phyloP scores from a whole-genome alignment of 2,888 invertebrate genomes.

The Drosophila subsilvestris region DNA sequence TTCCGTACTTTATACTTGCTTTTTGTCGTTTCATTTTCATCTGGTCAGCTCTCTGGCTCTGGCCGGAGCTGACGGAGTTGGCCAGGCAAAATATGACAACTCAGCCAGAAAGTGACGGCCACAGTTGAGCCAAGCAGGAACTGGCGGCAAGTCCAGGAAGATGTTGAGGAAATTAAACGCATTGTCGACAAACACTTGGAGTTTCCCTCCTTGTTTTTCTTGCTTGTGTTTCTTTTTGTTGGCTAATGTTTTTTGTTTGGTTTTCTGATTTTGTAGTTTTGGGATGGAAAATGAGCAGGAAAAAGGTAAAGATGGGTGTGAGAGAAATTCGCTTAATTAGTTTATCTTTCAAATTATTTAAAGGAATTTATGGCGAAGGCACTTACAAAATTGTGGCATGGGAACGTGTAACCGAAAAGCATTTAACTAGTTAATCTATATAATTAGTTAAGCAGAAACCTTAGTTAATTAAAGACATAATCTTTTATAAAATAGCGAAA shows the following conservation, averaged over 20 bases:
- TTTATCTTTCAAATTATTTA: not conserved
- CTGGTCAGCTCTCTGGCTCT: constrained; percentile 31
- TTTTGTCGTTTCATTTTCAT: constrained; percentile 44
- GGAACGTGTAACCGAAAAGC: too few species aligned
- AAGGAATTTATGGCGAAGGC: not conserved
- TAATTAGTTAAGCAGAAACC: too few species aligned
- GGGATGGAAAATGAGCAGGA: constrained; percentile 1
- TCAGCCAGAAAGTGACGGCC: constrained; percentile 49
- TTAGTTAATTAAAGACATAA: too few species aligned
- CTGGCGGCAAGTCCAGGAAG: constrained; percentile 54
- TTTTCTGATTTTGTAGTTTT: constrained; percentile 5
- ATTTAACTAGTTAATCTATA: too few species aligned
- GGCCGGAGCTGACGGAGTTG: not conserved
- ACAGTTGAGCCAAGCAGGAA: constrained; percentile 36
- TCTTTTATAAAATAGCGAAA: too few species aligned
- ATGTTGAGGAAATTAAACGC: constrained; percentile 73
- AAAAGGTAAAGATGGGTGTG: too few species aligned
- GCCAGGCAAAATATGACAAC: constrained; percentile 44
- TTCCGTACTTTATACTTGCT: constrained; percentile 26
- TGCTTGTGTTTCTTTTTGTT: constrained; percentile 2
- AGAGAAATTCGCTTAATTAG: not conserved
- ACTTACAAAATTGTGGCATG: too few species aligned
- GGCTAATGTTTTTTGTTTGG: not conserved
- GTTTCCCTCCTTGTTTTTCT: constrained; percentile 6
- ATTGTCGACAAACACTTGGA: constrained; percentile 51